Evolutionary conservation across 2,888 invertebrate genomes (phyloP), one percentile per base, ranked within the genome.

Genomic region (Ceramica pisi): DNA sequence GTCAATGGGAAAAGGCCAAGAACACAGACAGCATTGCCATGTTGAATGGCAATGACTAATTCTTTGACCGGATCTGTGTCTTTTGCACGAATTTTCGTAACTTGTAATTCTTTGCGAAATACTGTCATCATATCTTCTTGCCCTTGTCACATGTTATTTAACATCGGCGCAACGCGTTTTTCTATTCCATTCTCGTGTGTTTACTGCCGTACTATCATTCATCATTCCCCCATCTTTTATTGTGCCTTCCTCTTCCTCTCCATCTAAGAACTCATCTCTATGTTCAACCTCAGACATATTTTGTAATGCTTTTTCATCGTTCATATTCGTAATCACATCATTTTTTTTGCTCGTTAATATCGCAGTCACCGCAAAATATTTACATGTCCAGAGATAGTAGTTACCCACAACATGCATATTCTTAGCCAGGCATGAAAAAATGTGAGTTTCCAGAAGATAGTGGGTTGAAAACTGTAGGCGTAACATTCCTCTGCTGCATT

Each of bases 401-500:
- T 68, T 46, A 31, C 26, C 55, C 35, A 67, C 23, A 59, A 57
- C 23, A 59, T 9, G 41, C 10, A 41, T 56, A 70, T 77, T 77
- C n/a, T 61, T 56, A 44, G 60, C 14, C 44, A 38, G 10, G 55
- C 50, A 55, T 57, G 31, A 57, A n/a, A 74, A 77, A 71, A 78
- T 19, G 2, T 16, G 48, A 48, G 50, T 48, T 75, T 79, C 61
- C 26, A 79, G 46, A 76, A 73, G 50, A 65, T 41, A 10, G 76
- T 76, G 74, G 80, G 80, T 19, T 41, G 66, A 57, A 48, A 50
- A 0, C 19, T 23, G 74, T 79, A 57, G 76, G 74, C 74, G 80
- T 51, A 23, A 80, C 50, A 76, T 76, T 76, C 61, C 50, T 21
- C 41, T 51, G 59, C 44, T 80, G 81, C 78, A 69, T 65, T 51